Percentiles rank a stretch among this genome's conserved stretches.
These are phyloP conservation scores for Onychomys arenicola DNA, from an alignment of 2,797 vertebrate genomes.

Conservation along the genomic window DNA sequence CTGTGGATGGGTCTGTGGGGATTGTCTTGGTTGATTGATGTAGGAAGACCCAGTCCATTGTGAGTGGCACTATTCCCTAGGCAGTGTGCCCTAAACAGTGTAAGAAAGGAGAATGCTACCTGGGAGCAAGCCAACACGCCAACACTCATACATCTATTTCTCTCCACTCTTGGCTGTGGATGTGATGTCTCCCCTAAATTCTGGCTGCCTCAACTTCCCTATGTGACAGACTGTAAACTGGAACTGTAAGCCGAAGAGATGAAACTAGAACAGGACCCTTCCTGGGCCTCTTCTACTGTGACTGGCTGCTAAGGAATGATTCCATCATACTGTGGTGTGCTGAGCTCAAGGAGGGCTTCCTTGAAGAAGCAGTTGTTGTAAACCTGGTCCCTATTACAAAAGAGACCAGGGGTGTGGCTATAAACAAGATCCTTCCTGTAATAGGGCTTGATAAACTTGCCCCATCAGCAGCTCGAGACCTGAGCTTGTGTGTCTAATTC, in stretches of 20 bases:
- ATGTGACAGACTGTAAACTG: not conserved
- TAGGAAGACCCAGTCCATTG: no score
- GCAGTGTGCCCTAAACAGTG: not conserved
- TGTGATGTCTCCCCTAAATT: not conserved
- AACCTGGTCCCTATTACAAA: not conserved
- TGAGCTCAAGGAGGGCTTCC: not conserved
- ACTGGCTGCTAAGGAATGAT: not conserved
- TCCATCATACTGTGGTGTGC: fast-evolving
- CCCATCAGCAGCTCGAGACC: not conserved
- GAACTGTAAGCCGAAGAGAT: not conserved
- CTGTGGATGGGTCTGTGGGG: not conserved
- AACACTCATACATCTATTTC: not conserved
- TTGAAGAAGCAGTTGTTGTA: no score
- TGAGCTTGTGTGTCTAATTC: not conserved
- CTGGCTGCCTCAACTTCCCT: not conserved
- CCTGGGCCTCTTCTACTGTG: not conserved
- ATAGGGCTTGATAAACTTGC: not conserved
- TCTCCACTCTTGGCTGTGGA: not conserved
- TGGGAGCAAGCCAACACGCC: not conserved
- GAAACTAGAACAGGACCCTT: no score
- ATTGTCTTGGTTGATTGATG: no score
- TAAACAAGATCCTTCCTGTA: not conserved
- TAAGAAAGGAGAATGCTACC: not conserved
- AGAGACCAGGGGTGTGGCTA: not conserved
- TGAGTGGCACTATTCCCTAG: not conserved